phyloP scores from a whole-genome alignment of 1,140 invertebrate species.

The Drosophila tristis region DNA sequence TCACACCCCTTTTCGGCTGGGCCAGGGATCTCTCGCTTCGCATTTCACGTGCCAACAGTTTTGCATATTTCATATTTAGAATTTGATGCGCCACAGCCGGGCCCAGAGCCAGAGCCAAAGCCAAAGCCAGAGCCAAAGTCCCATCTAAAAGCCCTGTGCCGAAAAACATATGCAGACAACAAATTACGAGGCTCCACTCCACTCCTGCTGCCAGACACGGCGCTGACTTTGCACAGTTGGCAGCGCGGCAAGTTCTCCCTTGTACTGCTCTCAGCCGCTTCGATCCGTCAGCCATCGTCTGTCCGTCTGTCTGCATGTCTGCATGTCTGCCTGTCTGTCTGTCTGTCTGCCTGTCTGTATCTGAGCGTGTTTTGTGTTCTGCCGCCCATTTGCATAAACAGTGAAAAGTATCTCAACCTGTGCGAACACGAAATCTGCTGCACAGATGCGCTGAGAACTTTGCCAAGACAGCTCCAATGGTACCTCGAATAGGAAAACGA shows the following conservation, averaged over 20 bases:
- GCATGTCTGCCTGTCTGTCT: slow-evolving; percentile 24
- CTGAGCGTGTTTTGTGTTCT: slow-evolving; percentile 18
- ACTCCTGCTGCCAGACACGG: slow-evolving; percentile 20
- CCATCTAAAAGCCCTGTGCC: not conserved
- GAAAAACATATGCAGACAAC: slow-evolving; percentile 50
- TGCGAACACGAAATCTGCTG: slow-evolving; percentile 23
- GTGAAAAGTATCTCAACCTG: slow-evolving; percentile 43
- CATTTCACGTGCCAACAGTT: slow-evolving; percentile 64
- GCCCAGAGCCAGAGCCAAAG: not conserved
- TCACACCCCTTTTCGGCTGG: not conserved
- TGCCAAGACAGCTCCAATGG: not conserved
- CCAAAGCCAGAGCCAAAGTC: not conserved
- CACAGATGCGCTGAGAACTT: slow-evolving; percentile 40
- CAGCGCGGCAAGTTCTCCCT: slow-evolving; percentile 7
- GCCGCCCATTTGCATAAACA: slow-evolving; percentile 71
- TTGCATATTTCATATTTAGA: slow-evolving; percentile 68
- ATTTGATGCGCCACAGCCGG: slow-evolving; percentile 63
- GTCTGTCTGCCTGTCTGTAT: not conserved
- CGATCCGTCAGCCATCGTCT: slow-evolving; percentile 29
- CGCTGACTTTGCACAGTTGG: slow-evolving; percentile 39
- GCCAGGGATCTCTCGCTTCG: slow-evolving; percentile 21
- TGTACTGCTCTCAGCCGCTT: not conserved
- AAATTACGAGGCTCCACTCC: slow-evolving; percentile 35
- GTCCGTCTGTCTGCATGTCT: slow-evolving; percentile 17
- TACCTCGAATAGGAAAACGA: not conserved